phyloP scores from a whole-genome alignment of 2,797 vertebrate species.

The Sibirionetta formosa region DNA sequence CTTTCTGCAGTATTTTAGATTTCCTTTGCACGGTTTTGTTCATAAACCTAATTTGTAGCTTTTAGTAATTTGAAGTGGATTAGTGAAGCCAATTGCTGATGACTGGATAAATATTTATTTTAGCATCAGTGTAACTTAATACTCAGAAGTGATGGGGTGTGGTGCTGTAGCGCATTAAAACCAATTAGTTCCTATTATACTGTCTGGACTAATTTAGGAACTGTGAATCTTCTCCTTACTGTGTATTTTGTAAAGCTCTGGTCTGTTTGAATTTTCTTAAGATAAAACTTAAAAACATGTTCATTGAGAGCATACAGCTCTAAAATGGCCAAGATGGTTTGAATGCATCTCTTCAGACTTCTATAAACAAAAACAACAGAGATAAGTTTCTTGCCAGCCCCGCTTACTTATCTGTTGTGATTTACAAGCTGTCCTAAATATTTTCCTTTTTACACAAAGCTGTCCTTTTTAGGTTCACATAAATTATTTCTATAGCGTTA shows the following conservation, averaged over 20 bases:
- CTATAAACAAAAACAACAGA: constrained; percentile 32
- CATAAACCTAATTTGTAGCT: neutral
- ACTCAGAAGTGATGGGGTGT: neutral
- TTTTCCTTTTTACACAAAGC: neutral
- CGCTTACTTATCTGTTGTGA: neutral
- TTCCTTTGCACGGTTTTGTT: neutral
- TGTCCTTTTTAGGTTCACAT: constrained; percentile 2
- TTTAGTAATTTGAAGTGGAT: neutral
- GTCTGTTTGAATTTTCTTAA: constrained; percentile 1
- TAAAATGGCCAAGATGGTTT: neutral
- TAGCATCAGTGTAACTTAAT: neutral
- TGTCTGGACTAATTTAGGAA: neutral
- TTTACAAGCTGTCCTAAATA: constrained; percentile 18
- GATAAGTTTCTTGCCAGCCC: neutral
- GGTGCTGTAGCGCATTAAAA: neutral
- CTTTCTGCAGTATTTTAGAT: neutral
- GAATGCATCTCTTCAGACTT: neutral
- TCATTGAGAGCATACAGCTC: neutral
- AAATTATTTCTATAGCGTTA: neutral
- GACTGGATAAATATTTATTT: neutral
- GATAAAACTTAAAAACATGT: neutral
- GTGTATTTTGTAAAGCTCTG: neutral
- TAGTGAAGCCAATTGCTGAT: neutral
- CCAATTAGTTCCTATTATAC: neutral
- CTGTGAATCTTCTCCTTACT: neutral